Conservation (phyloP, 2,888 invertebrate species). For the Tridacna gigas region DNA sequence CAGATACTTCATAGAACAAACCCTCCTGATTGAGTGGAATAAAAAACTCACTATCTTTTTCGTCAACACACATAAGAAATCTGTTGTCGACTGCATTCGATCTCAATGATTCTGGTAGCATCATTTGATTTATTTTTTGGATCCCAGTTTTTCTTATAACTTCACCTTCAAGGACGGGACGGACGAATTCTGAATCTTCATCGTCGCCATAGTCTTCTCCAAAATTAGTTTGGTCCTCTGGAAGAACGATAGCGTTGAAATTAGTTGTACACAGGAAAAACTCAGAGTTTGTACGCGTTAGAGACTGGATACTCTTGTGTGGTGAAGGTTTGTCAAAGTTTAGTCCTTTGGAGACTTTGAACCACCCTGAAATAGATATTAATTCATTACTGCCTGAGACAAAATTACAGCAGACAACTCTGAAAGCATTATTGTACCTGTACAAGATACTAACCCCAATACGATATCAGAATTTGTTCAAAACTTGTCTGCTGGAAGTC, state of each 20-base stretch:
- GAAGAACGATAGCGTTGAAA: conserved; percentile 52
- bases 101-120: conserved; percentile 46
- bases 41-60: conserved; percentile 54
- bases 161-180: conserved; percentile 55
- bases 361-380: conserved; percentile 58
- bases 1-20: conserved; percentile 63
- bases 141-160: conserved; percentile 57
- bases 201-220: conserved; percentile 28
- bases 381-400: too few relatives aligned
- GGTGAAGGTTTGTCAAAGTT: conserved; percentile 58
- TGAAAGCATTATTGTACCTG: too few relatives aligned
- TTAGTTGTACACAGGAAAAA: conserved; percentile 64
- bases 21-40: conserved; percentile 53
- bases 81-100: conserved; percentile 30
- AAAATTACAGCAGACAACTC: too few relatives aligned
- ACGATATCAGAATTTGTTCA: not conserved
- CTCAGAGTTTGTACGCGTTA: conserved; percentile 38
- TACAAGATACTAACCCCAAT: too few relatives aligned
- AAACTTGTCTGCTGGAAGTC: not conserved
- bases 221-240: conserved; percentile 17
- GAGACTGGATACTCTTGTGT: conserved; percentile 48
- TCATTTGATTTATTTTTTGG: conserved; percentile 49
- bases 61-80: conserved; percentile 61
- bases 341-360: conserved; percentile 60
- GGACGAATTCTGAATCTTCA: conserved; percentile 25